Evolutionary conservation across 2,797 vertebrate species (phyloP), one percentile per base, ranked within the genome.

Genomic region (Pseudochromis fuscus): DNA sequence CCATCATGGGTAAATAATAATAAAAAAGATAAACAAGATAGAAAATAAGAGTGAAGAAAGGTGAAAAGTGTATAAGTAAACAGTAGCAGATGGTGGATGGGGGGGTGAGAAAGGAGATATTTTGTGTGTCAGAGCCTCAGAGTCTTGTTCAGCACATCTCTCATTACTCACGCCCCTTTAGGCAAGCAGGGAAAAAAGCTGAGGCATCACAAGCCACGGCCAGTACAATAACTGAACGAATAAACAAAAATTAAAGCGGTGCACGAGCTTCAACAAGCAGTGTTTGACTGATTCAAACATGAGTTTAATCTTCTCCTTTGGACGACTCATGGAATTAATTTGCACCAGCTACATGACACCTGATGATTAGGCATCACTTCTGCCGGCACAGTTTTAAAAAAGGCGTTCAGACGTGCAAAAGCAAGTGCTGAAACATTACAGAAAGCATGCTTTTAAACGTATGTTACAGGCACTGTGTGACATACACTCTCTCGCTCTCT

Each of bases 91-190:
- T 51, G 62, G 58, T 49, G 51, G 19, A 58, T 11, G 15, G 46
- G 40, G 28, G 10, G 13, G 2, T 35, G 44, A 40, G 66, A 27
- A 66, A 30, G 46, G 46, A 59, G 46, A 68, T 74, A 66, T 63
- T 75, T 71, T 52, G 45, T 75, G 75, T 62, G 70, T 64, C 58
- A 69, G 57, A 80, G 55, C 60, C 57, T 59, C 33, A 19, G 42
- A 67, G 61, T 78, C 77, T 64, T 63, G 48, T 73, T 84, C 83
- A 87, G 83, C 77, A 83, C 45, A 79, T 81, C 77, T 83, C 71
- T 73, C 63, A 87, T 89, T 88, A 83, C 77, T 81, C 74, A 75
- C 8, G 2, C 35, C 64, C 12, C 25, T 69, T 53, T 66, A 53
- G 72, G 44, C 60, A 75, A 71, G 42, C 84, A 50, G 5, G 49